Percentiles rank a stretch among this genome's conserved stretches.
Evolutionary conservation across 1,140 invertebrate species (phyloP).

Genomic region (Euschistus heros): DNA sequence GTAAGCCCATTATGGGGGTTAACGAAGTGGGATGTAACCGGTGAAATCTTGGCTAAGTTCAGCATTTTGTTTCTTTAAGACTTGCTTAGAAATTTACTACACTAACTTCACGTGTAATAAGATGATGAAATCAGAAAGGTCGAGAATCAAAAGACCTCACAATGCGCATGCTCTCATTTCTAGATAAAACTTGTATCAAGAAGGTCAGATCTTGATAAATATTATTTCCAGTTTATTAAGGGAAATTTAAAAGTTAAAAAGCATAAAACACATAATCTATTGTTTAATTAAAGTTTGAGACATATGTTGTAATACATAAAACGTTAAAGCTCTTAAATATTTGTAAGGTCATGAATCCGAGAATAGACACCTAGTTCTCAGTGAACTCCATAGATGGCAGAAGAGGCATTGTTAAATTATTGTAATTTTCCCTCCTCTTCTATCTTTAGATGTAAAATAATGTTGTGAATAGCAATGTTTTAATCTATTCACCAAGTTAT

Average conservation of each 20-base stretch:
- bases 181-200: not conserved
- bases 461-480: not conserved
- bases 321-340: not conserved
- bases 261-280: too few relatives aligned
- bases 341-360: not conserved
- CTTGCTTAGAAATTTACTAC: not conserved
- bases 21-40: not conserved
- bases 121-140: constrained; percentile 11
- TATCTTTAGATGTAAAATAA: not conserved
- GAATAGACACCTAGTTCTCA: not conserved
- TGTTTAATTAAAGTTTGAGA: too few relatives aligned
- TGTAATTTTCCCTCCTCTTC: constrained; percentile 6
- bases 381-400: not conserved
- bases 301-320: not conserved
- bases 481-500: too few relatives aligned
- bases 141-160: constrained; percentile 2
- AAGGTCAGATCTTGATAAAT: too few relatives aligned
- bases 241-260: too few relatives aligned
- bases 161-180: not conserved
- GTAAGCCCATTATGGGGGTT: constrained; percentile 3
- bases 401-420: not conserved
- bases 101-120: constrained; percentile 10
- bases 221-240: too few relatives aligned
- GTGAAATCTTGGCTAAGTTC: constrained; percentile 14
- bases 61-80: constrained; percentile 8